Percentiles rank a stretch among this genome's conserved stretches.
Conservation (phyloP, 53 echinoderm and acorn worm species). For the Hippasteria phrygiana region DNA sequence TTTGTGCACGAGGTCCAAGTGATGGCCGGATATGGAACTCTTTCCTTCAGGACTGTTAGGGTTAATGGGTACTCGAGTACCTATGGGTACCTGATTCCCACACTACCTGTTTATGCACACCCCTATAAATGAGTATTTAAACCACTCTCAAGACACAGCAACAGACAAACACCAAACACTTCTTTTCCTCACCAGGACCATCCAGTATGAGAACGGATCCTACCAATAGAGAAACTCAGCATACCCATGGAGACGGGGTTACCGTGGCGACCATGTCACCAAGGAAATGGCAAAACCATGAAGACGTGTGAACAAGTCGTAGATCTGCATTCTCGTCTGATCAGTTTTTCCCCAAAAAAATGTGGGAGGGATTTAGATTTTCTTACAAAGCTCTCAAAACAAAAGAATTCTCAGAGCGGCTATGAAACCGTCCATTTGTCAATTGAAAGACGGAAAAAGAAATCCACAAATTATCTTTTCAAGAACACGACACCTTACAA, state of each 20-base stretch:
- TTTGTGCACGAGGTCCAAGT: too few relatives aligned
- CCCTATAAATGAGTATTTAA: too few relatives aligned
- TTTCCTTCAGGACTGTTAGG: too few relatives aligned
- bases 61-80: too few relatives aligned
- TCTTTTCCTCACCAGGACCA: constrained; percentile 5
- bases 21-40: too few relatives aligned
- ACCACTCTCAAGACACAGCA: too few relatives aligned
- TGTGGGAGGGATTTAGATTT: not conserved
- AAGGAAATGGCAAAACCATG: not conserved
- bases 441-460: not conserved
- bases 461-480: not conserved
- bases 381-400: not conserved
- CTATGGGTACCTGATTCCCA: too few relatives aligned
- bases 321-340: not conserved
- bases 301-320: not conserved
- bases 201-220: constrained; percentile 17
- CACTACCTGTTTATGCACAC: too few relatives aligned
- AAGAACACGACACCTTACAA: not conserved
- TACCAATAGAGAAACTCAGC: not conserved
- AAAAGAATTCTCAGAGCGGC: not conserved
- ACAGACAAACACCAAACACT: not conserved
- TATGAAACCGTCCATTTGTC: constrained; percentile 3
- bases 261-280: not conserved
- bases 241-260: not conserved
- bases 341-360: not conserved